phyloP scores from a whole-genome alignment of 2,113 vertebrate genomes.

The Mobula birostris region DNA sequence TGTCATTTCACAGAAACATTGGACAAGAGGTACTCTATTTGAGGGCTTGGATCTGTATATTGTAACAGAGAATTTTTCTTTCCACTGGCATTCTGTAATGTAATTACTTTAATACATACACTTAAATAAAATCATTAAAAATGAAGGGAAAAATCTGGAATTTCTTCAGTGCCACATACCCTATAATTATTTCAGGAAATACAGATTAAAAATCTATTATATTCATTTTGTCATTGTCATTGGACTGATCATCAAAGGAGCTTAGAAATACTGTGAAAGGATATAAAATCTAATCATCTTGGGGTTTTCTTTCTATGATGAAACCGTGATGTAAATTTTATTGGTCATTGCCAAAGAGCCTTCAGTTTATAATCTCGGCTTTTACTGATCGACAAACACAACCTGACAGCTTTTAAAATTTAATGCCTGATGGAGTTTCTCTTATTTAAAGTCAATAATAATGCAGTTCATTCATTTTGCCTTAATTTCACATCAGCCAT shows the following conservation, averaged over 20 bases:
- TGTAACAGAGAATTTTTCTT: neutral
- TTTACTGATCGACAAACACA: neutral
- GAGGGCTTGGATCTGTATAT: neutral
- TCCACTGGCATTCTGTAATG: neutral
- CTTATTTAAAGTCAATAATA: neutral
- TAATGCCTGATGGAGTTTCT: neutral
- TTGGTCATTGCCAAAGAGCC: neutral
- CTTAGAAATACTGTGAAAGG: neutral
- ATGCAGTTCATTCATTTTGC: neutral
- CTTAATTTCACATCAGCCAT: neutral
- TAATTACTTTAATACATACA: neutral
- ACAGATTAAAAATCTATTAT: constrained; percentile 3
- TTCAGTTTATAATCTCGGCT: neutral
- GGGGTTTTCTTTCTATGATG: neutral
- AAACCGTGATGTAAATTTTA: neutral
- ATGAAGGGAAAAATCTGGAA: neutral
- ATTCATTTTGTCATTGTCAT: neutral
- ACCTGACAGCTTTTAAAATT: neutral
- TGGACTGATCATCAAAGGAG: neutral
- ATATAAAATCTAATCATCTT: neutral
- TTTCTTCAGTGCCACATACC: neutral
- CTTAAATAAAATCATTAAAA: neutral
- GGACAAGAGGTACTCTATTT: neutral
- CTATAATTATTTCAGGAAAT: neutral
- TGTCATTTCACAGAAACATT: neutral